Base-by-base conservation (phyloP, 2,113 vertebrate genomes). In the Lichenostomus cassidix region DNA sequence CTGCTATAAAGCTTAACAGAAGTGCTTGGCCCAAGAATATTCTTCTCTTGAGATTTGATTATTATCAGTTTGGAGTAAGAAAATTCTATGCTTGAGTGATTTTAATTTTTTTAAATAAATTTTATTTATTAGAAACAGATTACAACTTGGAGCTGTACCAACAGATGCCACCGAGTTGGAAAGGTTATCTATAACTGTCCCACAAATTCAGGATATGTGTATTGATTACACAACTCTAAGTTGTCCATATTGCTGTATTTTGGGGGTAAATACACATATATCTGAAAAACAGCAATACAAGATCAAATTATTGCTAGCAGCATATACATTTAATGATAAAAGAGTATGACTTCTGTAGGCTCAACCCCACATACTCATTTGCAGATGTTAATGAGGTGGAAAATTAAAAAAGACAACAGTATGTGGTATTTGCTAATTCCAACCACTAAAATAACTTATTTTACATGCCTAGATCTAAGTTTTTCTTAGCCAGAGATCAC, bases 401-500 rank as follows among this genome's bases (percentile, higher is more conserved):
- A 98, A 97, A 97, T 97, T 97, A 93, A 97, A 97, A 97, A 94
- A 83, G 93, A 97, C 94, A 96, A 95, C 49, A 96, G 59, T 92
- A 84, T 79, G 50, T 75, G 75, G 41, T 27, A 83, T 69, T 97
- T 94, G 62, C 23, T 84, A 58, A 96, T 96, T 96, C 60, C 55
- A 95, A 4, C 25, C 12, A 55, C 37, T 89, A 63, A 46, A 92
- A 50, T 85, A 71, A 59, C 73, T 94, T 81, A 62, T 83, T 95
- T 91, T 50, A 87, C 31, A 50, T 73, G 53, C 87, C 67, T 84
- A 65, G 49, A 69, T 70, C 41, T 47, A 73, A 92, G 69, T 70
- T 91, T 41, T 74, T 87, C 41, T 79, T 95, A 63, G 47, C 65
- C 27, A 64, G 71, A 91, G n/a, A 93, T 95, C 76, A 83, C 39